Percentiles rank a stretch among this genome's conserved stretches.
Conservation (phyloP, 2,888 invertebrate species). For the Serripes groenlandicus region DNA sequence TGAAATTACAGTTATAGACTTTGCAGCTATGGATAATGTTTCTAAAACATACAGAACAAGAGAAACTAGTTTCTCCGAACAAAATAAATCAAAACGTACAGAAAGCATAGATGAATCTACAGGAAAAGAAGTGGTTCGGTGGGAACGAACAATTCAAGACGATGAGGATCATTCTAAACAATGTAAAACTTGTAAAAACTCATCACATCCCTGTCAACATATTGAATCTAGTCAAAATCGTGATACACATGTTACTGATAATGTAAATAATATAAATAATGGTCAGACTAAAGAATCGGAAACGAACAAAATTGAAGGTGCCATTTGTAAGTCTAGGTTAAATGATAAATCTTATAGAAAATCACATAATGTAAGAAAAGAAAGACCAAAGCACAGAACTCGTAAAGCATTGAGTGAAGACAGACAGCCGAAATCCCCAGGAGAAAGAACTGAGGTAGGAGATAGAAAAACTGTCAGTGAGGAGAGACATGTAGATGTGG, state of each 20-base stretch:
- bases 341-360: conserved; percentile 1
- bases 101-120: conserved; percentile 26
- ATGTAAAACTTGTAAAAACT: background rate
- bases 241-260: background rate
- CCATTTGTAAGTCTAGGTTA: background rate
- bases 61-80: conserved; percentile 29
- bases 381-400: conserved; percentile 5
- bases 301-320: background rate
- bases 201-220: background rate
- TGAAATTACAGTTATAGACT: conserved; percentile 68
- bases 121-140: conserved; percentile 4
- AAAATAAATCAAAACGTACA: conserved; percentile 26
- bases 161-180: conserved; percentile 19
- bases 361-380: background rate
- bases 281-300: background rate
- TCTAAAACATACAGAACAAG: conserved; percentile 59
- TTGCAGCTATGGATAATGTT: conserved; percentile 67
- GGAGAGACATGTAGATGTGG: conserved; percentile 33
- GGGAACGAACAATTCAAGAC: conserved; percentile 20
- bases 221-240: conserved; percentile 8
- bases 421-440: conserved; percentile 5
- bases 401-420: conserved; percentile 20
- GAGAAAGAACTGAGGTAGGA: background rate
- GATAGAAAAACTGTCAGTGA: conserved; percentile 62
- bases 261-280: background rate